These are phyloP conservation scores for Eremobia ochroleuca DNA, from an alignment of 2,888 invertebrate species.

Conservation along the genomic window DNA sequence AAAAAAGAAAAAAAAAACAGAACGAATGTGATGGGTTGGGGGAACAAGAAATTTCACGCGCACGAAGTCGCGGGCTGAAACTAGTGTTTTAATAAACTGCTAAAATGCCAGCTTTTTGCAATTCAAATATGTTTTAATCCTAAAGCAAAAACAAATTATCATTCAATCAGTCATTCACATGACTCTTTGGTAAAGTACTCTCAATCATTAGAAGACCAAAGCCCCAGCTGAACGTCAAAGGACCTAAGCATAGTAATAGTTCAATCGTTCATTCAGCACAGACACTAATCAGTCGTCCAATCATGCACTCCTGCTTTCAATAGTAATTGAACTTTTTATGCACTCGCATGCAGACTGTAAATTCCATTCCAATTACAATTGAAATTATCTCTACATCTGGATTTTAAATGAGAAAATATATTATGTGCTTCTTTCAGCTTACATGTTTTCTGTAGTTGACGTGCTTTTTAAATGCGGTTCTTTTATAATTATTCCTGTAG, in stretches of 20 bases:
- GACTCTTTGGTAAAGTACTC: not conserved
- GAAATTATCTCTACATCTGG: slow-evolving; percentile 27
- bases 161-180: not conserved
- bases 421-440: slow-evolving; percentile 12
- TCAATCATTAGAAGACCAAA: not conserved
- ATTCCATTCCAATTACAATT: slow-evolving; percentile 53
- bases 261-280: slow-evolving; percentile 18
- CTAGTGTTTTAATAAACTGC: too few relatives aligned
- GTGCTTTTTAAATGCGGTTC: not conserved
- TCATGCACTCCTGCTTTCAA: slow-evolving; percentile 25
- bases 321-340: slow-evolving; percentile 49
- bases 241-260: slow-evolving; percentile 3
- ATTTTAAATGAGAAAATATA: slow-evolving; percentile 36
- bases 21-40: too few relatives aligned
- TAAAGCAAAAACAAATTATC: not conserved
- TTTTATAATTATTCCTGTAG: not conserved
- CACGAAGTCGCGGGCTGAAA: too few relatives aligned
- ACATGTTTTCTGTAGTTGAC: slow-evolving; percentile 17
- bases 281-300: slow-evolving; percentile 29
- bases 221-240: slow-evolving; percentile 3
- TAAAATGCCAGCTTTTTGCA: not conserved
- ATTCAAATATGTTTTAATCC: not conserved
- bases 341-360: slow-evolving; percentile 36
- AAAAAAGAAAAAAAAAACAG: too few relatives aligned
- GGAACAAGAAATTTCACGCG: too few relatives aligned